Conservation (phyloP, 2,888 invertebrate species). For the Hyalella azteca region DNA sequence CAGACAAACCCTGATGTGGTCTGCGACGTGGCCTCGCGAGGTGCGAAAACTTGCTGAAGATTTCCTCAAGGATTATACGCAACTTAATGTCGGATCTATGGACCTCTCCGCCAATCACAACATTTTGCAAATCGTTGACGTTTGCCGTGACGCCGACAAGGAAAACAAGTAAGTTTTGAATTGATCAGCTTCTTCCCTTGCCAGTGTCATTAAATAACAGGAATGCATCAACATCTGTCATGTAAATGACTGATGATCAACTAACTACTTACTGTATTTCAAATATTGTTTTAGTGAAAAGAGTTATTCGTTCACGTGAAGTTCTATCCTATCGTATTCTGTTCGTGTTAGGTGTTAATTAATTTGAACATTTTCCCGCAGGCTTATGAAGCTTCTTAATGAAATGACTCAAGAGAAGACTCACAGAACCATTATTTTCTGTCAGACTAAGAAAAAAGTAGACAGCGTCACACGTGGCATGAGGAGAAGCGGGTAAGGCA, state of each 20-base stretch:
- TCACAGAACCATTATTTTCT: constrained; percentile 96
- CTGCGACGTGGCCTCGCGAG: constrained; percentile 99
- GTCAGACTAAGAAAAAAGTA: constrained; percentile 95
- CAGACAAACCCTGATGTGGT: constrained; percentile 97
- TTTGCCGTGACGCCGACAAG: constrained; percentile 93
- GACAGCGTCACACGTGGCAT: constrained; percentile 90
- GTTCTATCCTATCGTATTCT: too few relatives aligned
- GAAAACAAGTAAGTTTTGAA: constrained; percentile 72
- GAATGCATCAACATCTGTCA: too few relatives aligned
- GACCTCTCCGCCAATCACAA: constrained; percentile 94
- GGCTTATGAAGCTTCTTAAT: constrained; percentile 79
- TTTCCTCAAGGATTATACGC: constrained; percentile 92
- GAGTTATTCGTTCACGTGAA: too few relatives aligned
- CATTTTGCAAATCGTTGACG: constrained; percentile 93
- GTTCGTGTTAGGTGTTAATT: background rate
- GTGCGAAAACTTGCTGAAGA: constrained; percentile 93
- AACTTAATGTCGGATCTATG: constrained; percentile 95
- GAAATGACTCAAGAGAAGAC: constrained; percentile 92
- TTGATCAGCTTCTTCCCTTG: too few relatives aligned
- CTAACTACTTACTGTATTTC: too few relatives aligned
- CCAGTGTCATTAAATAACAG: too few relatives aligned
- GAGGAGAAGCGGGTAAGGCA: constrained; percentile 82
- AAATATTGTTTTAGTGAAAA: too few relatives aligned
- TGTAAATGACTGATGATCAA: too few relatives aligned
- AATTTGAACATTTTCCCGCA: constrained; percentile 60